Conservation (phyloP, 2,113 vertebrate genomes). For the Euleptes europaea region DNA sequence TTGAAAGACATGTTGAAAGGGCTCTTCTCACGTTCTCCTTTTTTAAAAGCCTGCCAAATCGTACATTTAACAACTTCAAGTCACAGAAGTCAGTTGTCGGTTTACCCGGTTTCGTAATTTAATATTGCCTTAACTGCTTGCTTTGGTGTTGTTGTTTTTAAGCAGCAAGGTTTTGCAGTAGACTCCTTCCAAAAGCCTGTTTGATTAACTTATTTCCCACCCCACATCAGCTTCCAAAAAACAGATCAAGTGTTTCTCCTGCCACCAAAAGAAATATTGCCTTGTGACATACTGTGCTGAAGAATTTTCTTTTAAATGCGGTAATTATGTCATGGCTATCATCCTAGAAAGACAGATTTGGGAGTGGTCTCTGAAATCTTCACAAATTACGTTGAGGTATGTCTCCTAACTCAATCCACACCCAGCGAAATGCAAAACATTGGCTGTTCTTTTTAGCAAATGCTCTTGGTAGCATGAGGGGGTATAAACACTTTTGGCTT, state of each 20-base stretch:
- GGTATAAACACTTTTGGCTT: background rate
- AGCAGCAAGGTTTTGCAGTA: constrained; percentile 38
- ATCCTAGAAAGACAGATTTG: constrained; percentile 7
- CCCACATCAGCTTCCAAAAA: constrained; percentile 26
- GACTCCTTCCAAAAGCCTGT: constrained; percentile 52
- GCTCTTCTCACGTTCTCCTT: constrained; percentile 63
- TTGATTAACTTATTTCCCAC: constrained; percentile 37
- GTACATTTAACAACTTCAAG: constrained; percentile 64
- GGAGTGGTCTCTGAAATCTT: constrained; percentile 28
- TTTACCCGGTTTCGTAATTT: constrained; percentile 67
- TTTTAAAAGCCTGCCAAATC: constrained; percentile 71
- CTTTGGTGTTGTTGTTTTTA: constrained; percentile 49
- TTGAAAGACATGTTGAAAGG: constrained; percentile 67
- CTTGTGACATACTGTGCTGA: background rate
- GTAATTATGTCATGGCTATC: background rate
- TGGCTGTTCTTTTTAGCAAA: background rate
- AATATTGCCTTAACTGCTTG: constrained; percentile 60
- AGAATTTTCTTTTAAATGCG: background rate
- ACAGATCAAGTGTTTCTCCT: constrained; percentile 50
- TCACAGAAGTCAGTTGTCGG: constrained; percentile 68
- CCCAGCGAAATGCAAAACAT: constrained; percentile 28
- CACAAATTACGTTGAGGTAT: constrained; percentile 14
- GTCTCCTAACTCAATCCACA: background rate
- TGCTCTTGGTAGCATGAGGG: background rate
- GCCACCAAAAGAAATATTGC: constrained; percentile 37